These are phyloP conservation scores for Margaritifera margaritifera DNA, from an alignment of 2,888 invertebrate genomes.

Conservation along the genomic window DNA sequence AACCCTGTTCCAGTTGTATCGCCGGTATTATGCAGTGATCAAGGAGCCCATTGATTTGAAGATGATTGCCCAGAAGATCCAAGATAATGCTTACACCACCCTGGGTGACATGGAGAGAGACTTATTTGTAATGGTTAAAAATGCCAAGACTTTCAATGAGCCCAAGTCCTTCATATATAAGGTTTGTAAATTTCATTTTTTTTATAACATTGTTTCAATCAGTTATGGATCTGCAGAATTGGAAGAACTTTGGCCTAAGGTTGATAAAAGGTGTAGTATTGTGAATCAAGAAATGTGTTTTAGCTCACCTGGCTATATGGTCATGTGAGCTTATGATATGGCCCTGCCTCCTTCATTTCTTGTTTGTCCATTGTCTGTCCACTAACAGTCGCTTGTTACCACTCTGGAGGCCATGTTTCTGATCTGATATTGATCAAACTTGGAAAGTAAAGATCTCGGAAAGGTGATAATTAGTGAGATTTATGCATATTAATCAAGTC, in stretches of 20 bases:
- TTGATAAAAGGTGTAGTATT: too few relatives aligned
- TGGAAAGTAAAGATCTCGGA: too few relatives aligned
- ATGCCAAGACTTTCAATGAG: conserved; percentile 96
- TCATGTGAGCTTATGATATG: background rate
- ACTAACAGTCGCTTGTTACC: too few relatives aligned
- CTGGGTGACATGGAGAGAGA: conserved; percentile 91
- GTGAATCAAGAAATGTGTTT: too few relatives aligned
- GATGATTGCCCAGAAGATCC: conserved; percentile 92
- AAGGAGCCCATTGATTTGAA: conserved; percentile 95
- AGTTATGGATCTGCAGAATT: background rate
- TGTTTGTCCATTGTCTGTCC: conserved; percentile 1
- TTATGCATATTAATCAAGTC: too few relatives aligned
- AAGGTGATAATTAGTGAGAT: too few relatives aligned
- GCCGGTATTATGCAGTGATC: conserved; percentile 95
- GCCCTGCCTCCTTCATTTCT: conserved; percentile 1
- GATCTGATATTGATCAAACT: too few relatives aligned
- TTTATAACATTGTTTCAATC: background rate
- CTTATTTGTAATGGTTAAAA: conserved; percentile 90
- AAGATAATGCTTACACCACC: conserved; percentile 84
- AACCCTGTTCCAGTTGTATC: conserved; percentile 80
- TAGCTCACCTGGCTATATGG: too few relatives aligned
- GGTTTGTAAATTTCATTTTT: conserved; percentile 71
- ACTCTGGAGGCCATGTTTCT: too few relatives aligned
- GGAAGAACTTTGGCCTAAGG: background rate
- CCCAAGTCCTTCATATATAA: conserved; percentile 97